Percentiles rank a stretch among this genome's conserved stretches.
Evolutionary conservation across 2,888 invertebrate genomes (phyloP).

Genomic region (Hirtodrosophila duncani): DNA sequence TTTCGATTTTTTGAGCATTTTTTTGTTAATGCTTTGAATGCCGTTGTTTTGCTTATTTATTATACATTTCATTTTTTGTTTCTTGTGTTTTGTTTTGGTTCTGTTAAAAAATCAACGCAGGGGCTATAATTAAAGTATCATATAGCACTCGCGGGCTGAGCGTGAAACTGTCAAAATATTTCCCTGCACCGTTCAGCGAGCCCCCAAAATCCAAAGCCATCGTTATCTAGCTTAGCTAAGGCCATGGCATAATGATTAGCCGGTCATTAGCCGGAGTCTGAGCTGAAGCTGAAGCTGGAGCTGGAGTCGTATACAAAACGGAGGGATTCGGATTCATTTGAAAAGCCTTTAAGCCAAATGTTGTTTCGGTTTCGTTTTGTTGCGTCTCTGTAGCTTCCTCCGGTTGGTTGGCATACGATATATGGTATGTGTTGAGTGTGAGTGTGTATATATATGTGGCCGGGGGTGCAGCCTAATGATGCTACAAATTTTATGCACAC

Average conservation of each 20-base stretch:
- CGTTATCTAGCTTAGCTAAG: conserved; percentile 58
- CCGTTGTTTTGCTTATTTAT: conserved; percentile 58
- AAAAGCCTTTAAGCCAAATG: conserved; percentile 68
- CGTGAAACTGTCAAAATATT: conserved; percentile 72
- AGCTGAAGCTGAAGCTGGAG: conserved; percentile 34
- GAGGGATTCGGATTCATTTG: conserved; percentile 69
- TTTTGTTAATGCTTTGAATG: conserved; percentile 22
- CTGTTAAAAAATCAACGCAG: conserved; percentile 56
- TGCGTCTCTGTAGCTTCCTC: conserved; percentile 28
- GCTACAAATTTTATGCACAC: conserved; percentile 68
- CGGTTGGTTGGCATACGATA: conserved; percentile 7
- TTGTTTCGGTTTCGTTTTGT: conserved; percentile 48
- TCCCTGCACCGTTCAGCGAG: conserved; percentile 38
- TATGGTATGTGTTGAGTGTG: conserved; percentile 3
- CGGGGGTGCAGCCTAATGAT: conserved; percentile 70
- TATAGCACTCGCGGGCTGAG: conserved; percentile 68
- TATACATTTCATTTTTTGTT: conserved; percentile 43
- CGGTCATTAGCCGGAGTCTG: conserved; percentile 54
- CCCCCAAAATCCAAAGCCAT: conserved; percentile 28
- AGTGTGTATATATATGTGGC: conserved; percentile 36
- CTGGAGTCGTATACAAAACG: no score
- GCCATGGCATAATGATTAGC: conserved; percentile 61
- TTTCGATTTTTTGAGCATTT: conserved; percentile 18
- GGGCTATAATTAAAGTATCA: conserved; percentile 71
- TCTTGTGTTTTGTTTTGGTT: conserved; percentile 31